Percentiles rank a stretch among this genome's conserved stretches.
These are phyloP conservation scores for Poeciliopsis presidionis DNA, from an alignment of 2,797 vertebrate species.

Conservation along the genomic window DNA sequence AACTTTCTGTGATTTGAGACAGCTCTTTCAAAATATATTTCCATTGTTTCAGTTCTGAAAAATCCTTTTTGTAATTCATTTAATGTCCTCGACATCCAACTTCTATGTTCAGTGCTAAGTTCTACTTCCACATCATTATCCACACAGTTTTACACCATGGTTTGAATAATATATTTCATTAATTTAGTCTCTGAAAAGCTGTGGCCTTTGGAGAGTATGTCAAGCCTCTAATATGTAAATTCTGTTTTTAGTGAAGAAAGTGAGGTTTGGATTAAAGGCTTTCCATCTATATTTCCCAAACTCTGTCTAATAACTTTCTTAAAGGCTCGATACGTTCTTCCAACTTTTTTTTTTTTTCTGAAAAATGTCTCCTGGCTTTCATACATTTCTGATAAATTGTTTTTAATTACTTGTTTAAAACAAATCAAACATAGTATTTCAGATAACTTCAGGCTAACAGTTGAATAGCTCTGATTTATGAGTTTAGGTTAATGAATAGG, in stretches of 20 bases:
- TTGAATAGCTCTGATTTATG: conserved; percentile 15
- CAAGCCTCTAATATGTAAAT: background rate
- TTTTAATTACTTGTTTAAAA: conserved; percentile 41
- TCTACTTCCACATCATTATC: conserved; percentile 4
- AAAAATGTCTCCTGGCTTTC: conserved; percentile 30
- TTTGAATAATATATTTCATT: background rate
- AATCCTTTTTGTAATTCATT: background rate
- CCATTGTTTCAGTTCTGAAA: background rate
- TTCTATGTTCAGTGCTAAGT: background rate
- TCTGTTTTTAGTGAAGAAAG: background rate
- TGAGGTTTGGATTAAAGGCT: background rate
- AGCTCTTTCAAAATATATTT: background rate
- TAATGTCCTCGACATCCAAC: background rate
- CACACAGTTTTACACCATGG: background rate
- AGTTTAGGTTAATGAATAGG: conserved; percentile 41
- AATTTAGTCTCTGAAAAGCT: background rate
- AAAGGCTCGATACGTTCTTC: background rate
- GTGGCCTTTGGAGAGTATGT: background rate
- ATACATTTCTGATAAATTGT: conserved; percentile 13
- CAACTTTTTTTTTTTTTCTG: background rate
- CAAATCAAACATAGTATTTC: conserved; percentile 19
- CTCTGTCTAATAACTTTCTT: background rate
- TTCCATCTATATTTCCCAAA: background rate
- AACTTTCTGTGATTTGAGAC: conserved; percentile 9
- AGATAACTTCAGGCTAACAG: conserved; percentile 33